These are phyloP conservation scores for Mesoclemmys tuberculata DNA, from an alignment of 2,113 vertebrate genomes.

Conservation along the genomic window DNA sequence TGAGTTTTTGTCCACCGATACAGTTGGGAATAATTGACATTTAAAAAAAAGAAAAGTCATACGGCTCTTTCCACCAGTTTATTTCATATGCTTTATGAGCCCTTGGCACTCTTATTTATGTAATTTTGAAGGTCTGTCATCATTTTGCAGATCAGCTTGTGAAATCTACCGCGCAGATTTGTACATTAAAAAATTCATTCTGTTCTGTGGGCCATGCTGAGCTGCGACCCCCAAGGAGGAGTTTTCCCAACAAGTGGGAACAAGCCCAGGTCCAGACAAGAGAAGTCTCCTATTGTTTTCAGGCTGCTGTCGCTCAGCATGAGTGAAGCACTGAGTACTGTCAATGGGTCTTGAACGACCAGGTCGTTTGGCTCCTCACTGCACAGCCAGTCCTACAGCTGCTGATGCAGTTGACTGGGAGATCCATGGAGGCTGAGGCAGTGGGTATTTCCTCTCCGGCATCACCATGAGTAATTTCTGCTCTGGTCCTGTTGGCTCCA, in stretches of 20 bases:
- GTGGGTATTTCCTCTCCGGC: neutral
- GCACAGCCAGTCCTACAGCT: neutral
- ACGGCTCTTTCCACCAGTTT: neutral
- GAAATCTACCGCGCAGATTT: neutral
- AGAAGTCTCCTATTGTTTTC: neutral
- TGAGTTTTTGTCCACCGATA: neutral
- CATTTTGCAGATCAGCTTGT: neutral
- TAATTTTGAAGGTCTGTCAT: neutral
- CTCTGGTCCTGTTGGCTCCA: neutral
- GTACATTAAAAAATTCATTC: neutral
- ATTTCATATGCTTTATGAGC: neutral
- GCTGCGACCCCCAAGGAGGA: neutral
- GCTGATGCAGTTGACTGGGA: neutral
- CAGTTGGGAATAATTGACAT: conserved; percentile 2
- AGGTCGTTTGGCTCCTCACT: no score
- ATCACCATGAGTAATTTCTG: neutral
- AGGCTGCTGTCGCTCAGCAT: neutral
- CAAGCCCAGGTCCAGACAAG: no score
- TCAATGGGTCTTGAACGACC: neutral
- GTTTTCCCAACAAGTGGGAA: no score
- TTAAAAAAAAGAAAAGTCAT: neutral
- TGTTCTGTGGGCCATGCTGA: neutral
- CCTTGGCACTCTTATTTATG: neutral
- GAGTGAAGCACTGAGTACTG: neutral
- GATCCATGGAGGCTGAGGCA: neutral